Base-by-base conservation (phyloP, 2,888 invertebrate genomes). In the Sussaba pulchella region DNA sequence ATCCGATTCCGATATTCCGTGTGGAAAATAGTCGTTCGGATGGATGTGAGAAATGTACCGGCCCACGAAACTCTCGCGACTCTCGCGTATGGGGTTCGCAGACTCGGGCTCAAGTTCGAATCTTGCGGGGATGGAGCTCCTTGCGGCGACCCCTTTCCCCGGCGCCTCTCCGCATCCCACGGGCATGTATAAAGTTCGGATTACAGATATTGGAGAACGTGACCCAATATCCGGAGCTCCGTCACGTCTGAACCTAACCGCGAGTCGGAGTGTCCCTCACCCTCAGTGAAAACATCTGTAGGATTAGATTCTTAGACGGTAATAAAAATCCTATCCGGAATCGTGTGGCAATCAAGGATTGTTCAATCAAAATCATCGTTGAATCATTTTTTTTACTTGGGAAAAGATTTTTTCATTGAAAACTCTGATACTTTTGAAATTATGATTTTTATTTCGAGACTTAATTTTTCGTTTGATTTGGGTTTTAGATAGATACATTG, bases 361-460 rank as follows among this genome's bases (percentile, higher is more conserved):
- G 45, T 75, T 24, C 12, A 26, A 54, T 45, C 17, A 57, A 14
- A 31, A 14, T 14, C 14, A 31, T 8, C 6, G 4, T n/a, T n/a
- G 2, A 14, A 14, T 54, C 31, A 26, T 54, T 0, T 5, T 14
- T 26, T 2, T n/a, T 54, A 8, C 8, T 1, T 0, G 14, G 12
- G 10, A 9, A n/a, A 10, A 31, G 1, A 6, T 57, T 36, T 17
- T 57, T n/a, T n/a, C n/a, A n/a, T n/a, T n/a, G n/a, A n/a, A n/a
- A n/a, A n/a, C n/a, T n/a, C n/a, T n/a, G n/a, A n/a, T n/a, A n/a
- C 41, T 71, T 57, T 57, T 47, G 31, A 26, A 31, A 71, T n/a
- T 54, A 71, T 59, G 52, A 41, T 71, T 59, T 59, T 71, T 39
- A 54, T 71, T 59, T 71, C 43, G 21, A 39, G 59, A 57, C 45